A percentile compares a stretch with the other conserved stretches of the same genome.
Conservation (phyloP, 2,888 invertebrate genomes). For the Creontiades dilutus region DNA sequence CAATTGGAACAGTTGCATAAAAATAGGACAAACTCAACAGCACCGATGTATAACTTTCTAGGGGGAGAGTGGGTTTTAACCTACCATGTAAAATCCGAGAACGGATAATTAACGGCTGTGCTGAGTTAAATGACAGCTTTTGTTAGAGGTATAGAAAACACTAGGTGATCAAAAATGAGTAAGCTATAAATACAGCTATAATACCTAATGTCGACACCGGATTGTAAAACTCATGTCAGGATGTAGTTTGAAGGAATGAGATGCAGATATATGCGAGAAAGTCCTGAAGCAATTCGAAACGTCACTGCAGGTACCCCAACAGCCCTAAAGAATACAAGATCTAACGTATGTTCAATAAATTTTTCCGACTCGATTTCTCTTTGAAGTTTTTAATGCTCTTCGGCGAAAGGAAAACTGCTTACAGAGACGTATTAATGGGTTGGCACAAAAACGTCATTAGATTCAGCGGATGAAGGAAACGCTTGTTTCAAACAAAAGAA, state of each 20-base stretch:
- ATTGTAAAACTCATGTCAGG: not conserved
- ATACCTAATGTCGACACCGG: too few species aligned
- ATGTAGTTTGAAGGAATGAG: constrained; percentile 1
- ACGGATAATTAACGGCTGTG: too few species aligned
- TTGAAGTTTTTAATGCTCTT: not conserved
- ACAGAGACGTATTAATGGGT: not conserved
- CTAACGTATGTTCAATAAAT: not conserved
- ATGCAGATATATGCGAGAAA: constrained; percentile 15
- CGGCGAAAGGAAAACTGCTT: not conserved
- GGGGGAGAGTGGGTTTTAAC: too few species aligned
- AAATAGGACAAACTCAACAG: too few species aligned
- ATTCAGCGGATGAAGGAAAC: not conserved
- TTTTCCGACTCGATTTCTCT: constrained; percentile 16
- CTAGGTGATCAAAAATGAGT: too few species aligned
- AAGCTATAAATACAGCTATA: too few species aligned
- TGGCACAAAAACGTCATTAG: not conserved
- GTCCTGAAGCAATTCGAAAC: constrained; percentile 2
- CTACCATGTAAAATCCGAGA: too few species aligned
- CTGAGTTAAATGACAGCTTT: too few species aligned
- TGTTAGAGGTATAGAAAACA: too few species aligned
- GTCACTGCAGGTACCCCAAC: not conserved
- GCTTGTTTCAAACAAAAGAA: not conserved
- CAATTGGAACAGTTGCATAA: too few species aligned
- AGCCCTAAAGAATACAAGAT: not conserved
- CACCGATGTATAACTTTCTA: too few species aligned